These are phyloP conservation scores for Columba janthina DNA, from an alignment of 2,113 vertebrate genomes.

Conservation along the genomic window DNA sequence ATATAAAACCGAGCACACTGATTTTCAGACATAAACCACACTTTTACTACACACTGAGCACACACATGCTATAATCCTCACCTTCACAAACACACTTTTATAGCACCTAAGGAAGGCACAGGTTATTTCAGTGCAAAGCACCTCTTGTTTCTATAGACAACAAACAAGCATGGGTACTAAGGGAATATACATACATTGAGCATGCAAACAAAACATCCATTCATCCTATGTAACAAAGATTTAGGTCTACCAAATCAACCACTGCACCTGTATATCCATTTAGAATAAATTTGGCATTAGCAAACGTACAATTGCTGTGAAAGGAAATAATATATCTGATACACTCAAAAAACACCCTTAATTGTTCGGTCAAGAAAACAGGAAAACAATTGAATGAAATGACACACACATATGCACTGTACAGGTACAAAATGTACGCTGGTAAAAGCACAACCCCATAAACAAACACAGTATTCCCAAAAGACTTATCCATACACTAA, in stretches of 20 bases:
- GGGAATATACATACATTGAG: not conserved
- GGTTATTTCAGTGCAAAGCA: not conserved
- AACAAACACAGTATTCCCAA: not conserved
- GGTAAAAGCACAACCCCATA: not conserved
- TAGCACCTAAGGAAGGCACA: not conserved
- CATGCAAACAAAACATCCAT: not conserved
- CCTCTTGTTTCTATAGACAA: not conserved
- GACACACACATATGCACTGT: not conserved
- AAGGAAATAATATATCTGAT: not conserved
- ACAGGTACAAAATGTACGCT: not conserved
- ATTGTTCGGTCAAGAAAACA: constrained; percentile 15
- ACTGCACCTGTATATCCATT: not conserved
- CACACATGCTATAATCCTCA: not conserved
- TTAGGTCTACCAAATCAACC: not conserved
- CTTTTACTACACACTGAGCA: not conserved
- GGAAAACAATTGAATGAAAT: not conserved
- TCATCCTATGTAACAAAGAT: not conserved
- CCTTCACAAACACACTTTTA: not conserved
- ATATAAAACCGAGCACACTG: not conserved
- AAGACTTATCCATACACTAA: not conserved
- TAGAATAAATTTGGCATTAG: not conserved
- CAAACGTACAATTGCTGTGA: not conserved
- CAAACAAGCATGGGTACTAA: not conserved
- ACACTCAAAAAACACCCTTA: not conserved
- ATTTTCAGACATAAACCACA: not conserved